Conservation (phyloP, 1,140 invertebrate species). For the Euwallacea similis region DNA sequence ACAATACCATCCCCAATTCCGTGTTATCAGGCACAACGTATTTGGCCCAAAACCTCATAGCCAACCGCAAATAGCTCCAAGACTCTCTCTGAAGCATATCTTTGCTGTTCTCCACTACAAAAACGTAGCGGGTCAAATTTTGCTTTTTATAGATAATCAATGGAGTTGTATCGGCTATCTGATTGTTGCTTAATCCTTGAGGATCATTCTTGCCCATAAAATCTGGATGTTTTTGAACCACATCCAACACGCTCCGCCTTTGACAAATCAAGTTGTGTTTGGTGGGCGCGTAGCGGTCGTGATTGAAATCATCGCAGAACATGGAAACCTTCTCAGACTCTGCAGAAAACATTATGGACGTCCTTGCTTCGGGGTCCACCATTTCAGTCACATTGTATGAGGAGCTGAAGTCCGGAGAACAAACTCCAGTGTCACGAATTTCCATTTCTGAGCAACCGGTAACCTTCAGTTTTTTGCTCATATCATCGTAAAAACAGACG, state of each 20-base stretch:
- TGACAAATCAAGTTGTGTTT: constrained; percentile 69
- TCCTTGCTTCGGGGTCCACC: constrained; percentile 56
- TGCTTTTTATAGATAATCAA: constrained; percentile 57
- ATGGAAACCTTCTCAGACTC: constrained; percentile 56
- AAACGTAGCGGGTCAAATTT: constrained; percentile 57
- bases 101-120: constrained; percentile 60
- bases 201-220: constrained; percentile 51
- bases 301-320: constrained; percentile 65
- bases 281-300: constrained; percentile 66
- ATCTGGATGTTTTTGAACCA: constrained; percentile 63
- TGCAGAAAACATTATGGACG: constrained; percentile 61
- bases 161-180: constrained; percentile 51
- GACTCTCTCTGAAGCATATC: constrained; percentile 61
- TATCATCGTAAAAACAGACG: constrained; percentile 56
- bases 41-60: constrained; percentile 61
- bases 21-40: constrained; percentile 57
- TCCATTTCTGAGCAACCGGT: constrained; percentile 58
- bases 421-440: constrained; percentile 56
- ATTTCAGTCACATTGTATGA: constrained; percentile 51
- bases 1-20: constrained; percentile 57
- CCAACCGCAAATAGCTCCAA: constrained; percentile 61
- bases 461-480: constrained; percentile 51
- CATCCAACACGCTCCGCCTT: constrained; percentile 62
- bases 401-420: constrained; percentile 40
- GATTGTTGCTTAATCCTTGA: constrained; percentile 41